Conservation (phyloP, 1,140 invertebrate species). For the Ooceraea biroi region DNA sequence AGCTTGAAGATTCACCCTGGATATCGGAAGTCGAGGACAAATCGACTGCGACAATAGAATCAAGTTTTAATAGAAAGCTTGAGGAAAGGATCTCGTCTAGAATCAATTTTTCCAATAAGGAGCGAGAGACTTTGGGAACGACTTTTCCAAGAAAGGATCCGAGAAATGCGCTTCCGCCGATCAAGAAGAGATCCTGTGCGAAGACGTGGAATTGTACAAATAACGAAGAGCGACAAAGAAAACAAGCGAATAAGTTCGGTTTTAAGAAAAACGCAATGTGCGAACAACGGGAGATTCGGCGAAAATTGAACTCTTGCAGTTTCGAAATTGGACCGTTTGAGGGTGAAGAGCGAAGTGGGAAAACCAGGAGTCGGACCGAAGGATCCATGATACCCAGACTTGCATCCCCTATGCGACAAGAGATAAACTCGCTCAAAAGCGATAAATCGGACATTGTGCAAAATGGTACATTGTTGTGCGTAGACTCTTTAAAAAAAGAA, state of each 20-base stretch:
- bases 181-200: constrained; percentile 12
- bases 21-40: constrained; percentile 6
- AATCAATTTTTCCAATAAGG: constrained; percentile 42
- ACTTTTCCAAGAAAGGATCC: not conserved
- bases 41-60: not conserved
- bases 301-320: constrained; percentile 61
- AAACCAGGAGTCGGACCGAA: not conserved
- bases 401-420: constrained; percentile 10
- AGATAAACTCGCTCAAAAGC: constrained; percentile 7
- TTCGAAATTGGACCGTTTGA: constrained; percentile 48
- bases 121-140: not conserved
- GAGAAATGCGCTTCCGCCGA: constrained; percentile 33
- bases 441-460: constrained; percentile 16
- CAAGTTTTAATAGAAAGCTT: not conserved
- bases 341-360: constrained; percentile 16
- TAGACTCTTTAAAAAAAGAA: not conserved
- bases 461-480: constrained; percentile 47
- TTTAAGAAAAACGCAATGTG: constrained; percentile 1
- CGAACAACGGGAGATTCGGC: constrained; percentile 26
- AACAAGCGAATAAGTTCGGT: constrained; percentile 24
- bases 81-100: constrained; percentile 44
- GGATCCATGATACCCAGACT: constrained; percentile 63
- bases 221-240: not conserved
- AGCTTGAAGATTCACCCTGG: constrained; percentile 16
- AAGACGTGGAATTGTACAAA: not conserved